These are phyloP conservation scores for Cheilosia vulpina DNA, from an alignment of 2,888 invertebrate genomes.

Conservation along the genomic window DNA sequence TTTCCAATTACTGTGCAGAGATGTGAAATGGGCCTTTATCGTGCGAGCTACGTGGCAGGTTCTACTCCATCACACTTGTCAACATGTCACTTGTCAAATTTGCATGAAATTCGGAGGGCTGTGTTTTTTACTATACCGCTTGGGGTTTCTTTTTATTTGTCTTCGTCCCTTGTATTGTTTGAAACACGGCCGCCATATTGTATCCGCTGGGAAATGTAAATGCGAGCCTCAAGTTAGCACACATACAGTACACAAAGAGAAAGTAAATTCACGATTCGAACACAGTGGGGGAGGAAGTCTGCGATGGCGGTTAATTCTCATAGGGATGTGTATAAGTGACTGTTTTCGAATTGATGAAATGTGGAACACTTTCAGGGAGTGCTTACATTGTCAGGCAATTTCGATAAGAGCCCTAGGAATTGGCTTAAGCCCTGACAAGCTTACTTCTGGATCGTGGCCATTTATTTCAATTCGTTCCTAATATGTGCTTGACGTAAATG, in stretches of 20 bases:
- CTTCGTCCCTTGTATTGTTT: slow-evolving; percentile 8
- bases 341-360: too few species aligned
- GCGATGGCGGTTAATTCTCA: slow-evolving; percentile 7
- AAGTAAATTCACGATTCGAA: slow-evolving; percentile 23
- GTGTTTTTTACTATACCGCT: slow-evolving; percentile 25
- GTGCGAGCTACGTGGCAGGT: slow-evolving; percentile 75
- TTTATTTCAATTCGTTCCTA: too few species aligned
- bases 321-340: slow-evolving; percentile 1
- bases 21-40: slow-evolving; percentile 76
- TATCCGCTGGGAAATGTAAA: slow-evolving; percentile 34
- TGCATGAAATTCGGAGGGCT: slow-evolving; percentile 76
- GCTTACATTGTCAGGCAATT: too few species aligned
- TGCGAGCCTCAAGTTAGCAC: slow-evolving; percentile 4
- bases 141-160: slow-evolving; percentile 33
- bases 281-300: slow-evolving; percentile 3
- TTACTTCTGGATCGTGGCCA: too few species aligned
- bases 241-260: background rate
- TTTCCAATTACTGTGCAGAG: slow-evolving; percentile 77
- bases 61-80: slow-evolving; percentile 80
- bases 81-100: slow-evolving; percentile 81
- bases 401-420: too few species aligned
- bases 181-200: slow-evolving; percentile 48
- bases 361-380: too few species aligned
- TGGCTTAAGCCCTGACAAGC: too few species aligned
- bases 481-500: too few species aligned